Base-by-base conservation (phyloP, 2,113 vertebrate genomes). In the Girardinichthys multiradiatus region DNA sequence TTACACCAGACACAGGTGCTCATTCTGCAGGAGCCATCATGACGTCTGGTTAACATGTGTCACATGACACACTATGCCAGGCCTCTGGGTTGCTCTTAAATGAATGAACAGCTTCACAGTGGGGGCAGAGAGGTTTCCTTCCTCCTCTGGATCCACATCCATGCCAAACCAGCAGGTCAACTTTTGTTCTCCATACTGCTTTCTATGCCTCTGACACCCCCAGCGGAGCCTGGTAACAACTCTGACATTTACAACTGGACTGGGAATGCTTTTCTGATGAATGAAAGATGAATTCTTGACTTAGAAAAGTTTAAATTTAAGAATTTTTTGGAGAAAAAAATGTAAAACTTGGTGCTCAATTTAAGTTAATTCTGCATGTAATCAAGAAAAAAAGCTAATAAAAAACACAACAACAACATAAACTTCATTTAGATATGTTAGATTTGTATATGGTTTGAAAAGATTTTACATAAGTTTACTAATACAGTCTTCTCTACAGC, bases 171-270 rank as follows among this genome's bases (percentile, higher is more conserved):
- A 88, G 87, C 68, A 65, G 91, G 74, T 86, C 87, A 65, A 70
- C 88, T 65, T 57, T 54, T 64, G 74, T 86, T 75, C 82, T 90
- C 79, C 48, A 72, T 80, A 51, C 77, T 75, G 86, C 85, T 68
- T 89, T 90, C 85, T 92, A 94, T 95, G 94, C 89, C 93, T 91
- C 91, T 94, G 77, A 90, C 90, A 83, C 90, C 91, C 91, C 90
- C 92, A 83, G 86, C 89, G 90, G 91, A 93, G 86, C 86, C 93
- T 75, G 94, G 93, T 95, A 94, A 93, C 72, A 76, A 80, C 71
- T 68, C 76, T 76, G 58, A 81, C 21, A 58, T 74, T 81, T 70
- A 70, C 29, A 12, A 30, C 37, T 48, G n/a, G 48, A 67, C 42
- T 27, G 39, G 48, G 28, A 48, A 72, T 51, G 64, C 30, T 35